These are phyloP conservation scores for Drosophila equinoxialis DNA, from an alignment of 1,140 invertebrate genomes.

Conservation along the genomic window DNA sequence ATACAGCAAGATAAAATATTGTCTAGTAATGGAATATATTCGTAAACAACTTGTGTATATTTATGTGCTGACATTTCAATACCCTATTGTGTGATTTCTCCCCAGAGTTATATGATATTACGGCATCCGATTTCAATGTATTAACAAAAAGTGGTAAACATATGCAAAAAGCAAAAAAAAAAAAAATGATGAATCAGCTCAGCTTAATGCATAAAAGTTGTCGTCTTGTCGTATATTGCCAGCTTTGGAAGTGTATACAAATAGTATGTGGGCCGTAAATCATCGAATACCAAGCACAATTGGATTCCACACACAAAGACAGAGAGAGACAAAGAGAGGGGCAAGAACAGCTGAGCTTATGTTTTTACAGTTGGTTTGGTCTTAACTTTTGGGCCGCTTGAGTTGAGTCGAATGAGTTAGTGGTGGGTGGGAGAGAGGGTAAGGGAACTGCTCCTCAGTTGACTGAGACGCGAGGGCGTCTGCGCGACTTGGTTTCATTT, in stretches of 20 bases:
- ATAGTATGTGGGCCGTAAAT: neutral
- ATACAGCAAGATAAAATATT: constrained; percentile 2
- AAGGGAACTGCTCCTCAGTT: constrained; percentile 9
- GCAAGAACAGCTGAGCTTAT: constrained; percentile 52
- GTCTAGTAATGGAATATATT: neutral
- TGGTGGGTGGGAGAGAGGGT: too few relatives aligned
- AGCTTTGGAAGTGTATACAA: neutral
- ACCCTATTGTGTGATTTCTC: neutral
- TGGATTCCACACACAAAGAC: constrained; percentile 25
- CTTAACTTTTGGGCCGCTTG: constrained; percentile 21
- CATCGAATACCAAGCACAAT: constrained; percentile 21
- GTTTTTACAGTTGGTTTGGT: constrained; percentile 60
- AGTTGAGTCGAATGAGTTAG: neutral
- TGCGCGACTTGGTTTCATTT: constrained; percentile 34
- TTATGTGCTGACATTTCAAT: neutral
- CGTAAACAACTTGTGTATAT: neutral
- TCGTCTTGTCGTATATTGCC: neutral
- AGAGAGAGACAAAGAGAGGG: neutral
- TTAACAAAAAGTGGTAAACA: too few relatives aligned
- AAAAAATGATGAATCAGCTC: too few relatives aligned
- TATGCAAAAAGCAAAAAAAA: too few relatives aligned
- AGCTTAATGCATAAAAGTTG: too few relatives aligned
- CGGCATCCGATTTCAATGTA: too few relatives aligned
- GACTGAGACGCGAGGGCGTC: constrained; percentile 15
- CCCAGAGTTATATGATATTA: too few relatives aligned